These are phyloP conservation scores for Hozukius guyotensis DNA, from an alignment of 2,797 vertebrate genomes.

Conservation along the genomic window DNA sequence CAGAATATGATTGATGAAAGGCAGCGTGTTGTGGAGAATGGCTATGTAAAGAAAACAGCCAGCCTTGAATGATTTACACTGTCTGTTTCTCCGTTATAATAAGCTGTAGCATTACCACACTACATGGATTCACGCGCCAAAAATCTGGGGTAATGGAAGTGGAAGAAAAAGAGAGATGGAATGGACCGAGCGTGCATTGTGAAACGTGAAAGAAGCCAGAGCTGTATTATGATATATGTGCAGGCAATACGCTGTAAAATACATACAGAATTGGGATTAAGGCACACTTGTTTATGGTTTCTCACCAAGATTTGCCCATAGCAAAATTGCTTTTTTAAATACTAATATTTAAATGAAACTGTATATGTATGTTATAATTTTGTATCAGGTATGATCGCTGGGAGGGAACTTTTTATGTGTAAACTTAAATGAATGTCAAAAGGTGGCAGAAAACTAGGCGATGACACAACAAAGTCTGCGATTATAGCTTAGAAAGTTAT, in stretches of 20 bases:
- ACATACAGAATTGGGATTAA: background rate
- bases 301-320: background rate
- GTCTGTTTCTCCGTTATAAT: constrained; percentile 59
- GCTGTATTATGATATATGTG: constrained; percentile 34
- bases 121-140: constrained; percentile 57
- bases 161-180: constrained; percentile 20
- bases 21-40: constrained; percentile 63
- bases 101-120: constrained; percentile 55
- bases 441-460: background rate
- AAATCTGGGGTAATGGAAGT: constrained; percentile 51
- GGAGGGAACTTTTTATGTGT: background rate
- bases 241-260: constrained; percentile 21
- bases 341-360: constrained; percentile 1
- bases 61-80: constrained; percentile 73
- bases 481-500: constrained; percentile 15
- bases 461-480: background rate
- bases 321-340: background rate
- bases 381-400: background rate
- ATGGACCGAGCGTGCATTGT: background rate
- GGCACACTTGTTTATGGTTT: background rate
- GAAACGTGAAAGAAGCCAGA: constrained; percentile 4
- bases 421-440: constrained; percentile 8
- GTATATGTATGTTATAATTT: background rate
- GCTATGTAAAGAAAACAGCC: constrained; percentile 64
- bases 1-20: constrained; percentile 71